These are phyloP conservation scores for Ploceus nigricollis DNA, from an alignment of 2,113 vertebrate species.

Conservation along the genomic window DNA sequence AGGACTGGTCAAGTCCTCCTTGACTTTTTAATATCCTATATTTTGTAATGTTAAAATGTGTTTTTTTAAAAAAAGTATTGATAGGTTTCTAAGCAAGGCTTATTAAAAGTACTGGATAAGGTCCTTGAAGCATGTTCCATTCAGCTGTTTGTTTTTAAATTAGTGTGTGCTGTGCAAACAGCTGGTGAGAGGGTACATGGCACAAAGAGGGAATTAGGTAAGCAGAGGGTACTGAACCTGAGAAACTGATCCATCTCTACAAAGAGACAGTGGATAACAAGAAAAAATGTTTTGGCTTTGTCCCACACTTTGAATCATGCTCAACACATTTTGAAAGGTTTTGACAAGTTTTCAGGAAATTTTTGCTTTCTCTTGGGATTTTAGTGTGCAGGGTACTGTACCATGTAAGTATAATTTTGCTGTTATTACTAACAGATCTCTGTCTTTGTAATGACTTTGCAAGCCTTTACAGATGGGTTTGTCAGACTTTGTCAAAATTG, in stretches of 20 bases:
- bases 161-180: background rate
- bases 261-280: background rate
- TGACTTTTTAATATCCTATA: background rate
- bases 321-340: background rate
- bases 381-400: background rate
- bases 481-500: background rate
- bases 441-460: background rate
- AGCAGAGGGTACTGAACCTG: accelerated
- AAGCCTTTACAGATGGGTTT: background rate
- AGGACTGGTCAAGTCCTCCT: too few species aligned
- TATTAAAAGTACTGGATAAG: background rate
- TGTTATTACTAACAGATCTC: background rate
- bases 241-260: background rate
- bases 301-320: background rate
- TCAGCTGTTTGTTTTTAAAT: background rate
- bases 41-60: background rate
- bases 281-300: background rate
- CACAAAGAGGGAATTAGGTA: background rate
- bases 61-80: background rate
- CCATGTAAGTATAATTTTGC: background rate
- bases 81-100: background rate
- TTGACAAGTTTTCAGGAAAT: background rate
- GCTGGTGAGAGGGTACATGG: background rate
- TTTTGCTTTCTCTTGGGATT: background rate
- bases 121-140: background rate